These are phyloP conservation scores for Drosophila kohkoa DNA, from an alignment of 1,140 invertebrate genomes.

Conservation along the genomic window DNA sequence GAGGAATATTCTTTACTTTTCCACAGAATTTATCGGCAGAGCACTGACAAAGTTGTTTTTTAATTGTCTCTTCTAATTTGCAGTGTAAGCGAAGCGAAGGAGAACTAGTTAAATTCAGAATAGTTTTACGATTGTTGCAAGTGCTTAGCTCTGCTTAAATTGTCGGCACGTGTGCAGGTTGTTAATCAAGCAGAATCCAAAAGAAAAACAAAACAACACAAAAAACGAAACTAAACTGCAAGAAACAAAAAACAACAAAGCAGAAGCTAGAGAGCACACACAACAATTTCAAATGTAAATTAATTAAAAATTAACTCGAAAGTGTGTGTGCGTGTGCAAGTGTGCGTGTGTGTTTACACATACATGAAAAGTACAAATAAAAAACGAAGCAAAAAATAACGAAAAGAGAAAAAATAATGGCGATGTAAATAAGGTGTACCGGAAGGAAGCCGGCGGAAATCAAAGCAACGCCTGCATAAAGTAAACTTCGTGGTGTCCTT, in stretches of 20 bases:
- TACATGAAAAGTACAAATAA: constrained; percentile 29
- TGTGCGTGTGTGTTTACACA: constrained; percentile 15
- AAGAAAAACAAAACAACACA: constrained; percentile 45
- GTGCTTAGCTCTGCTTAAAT: constrained; percentile 7
- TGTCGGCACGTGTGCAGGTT: constrained; percentile 27
- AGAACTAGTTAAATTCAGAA: constrained; percentile 30
- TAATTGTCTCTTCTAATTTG: neutral
- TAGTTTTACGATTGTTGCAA: constrained; percentile 8
- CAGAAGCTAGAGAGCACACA: constrained; percentile 23
- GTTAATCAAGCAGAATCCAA: constrained; percentile 52
- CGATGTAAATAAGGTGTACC: constrained; percentile 40
- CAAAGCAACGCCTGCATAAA: constrained; percentile 46
- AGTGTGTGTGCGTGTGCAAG: constrained; percentile 18
- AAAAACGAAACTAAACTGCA: constrained; percentile 7
- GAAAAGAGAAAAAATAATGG: constrained; percentile 10
- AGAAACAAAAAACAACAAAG: constrained; percentile 8
- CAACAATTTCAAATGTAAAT: constrained; percentile 60
- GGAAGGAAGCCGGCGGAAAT: constrained; percentile 52
- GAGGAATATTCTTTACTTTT: neutral
- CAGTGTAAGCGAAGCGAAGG: neutral
- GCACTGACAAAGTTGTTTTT: neutral
- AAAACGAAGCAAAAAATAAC: constrained; percentile 4
- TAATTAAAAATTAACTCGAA: constrained; percentile 56
- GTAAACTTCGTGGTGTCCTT: constrained; percentile 42
- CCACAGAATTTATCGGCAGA: neutral